A percentile compares a stretch with the other conserved stretches of the same genome.
These are phyloP conservation scores for Conomelus anceps DNA, from an alignment of 2,888 invertebrate genomes.

Conservation along the genomic window DNA sequence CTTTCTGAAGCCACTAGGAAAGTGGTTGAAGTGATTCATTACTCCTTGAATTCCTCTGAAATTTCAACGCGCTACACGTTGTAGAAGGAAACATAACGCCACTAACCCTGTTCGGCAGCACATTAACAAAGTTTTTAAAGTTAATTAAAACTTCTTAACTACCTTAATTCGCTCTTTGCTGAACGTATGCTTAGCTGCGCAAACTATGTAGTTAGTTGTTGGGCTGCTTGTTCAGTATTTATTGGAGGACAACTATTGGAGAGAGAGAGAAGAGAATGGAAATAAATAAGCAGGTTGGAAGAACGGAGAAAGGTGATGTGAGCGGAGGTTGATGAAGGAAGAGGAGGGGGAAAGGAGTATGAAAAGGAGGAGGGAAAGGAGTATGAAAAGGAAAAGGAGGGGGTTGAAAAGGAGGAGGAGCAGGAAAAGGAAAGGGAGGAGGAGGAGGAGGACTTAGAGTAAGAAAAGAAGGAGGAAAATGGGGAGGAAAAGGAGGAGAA, in stretches of 20 bases:
- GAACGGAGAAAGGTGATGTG: background rate
- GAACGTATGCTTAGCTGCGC: background rate
- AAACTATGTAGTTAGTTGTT: background rate
- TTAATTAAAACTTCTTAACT: background rate
- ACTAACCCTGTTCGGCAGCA: background rate
- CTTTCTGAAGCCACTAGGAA: background rate
- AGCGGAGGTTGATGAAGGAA: background rate
- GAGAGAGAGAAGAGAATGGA: background rate
- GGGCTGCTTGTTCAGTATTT: background rate
- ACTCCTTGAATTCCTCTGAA: background rate
- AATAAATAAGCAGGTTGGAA: background rate
- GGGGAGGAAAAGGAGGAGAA: background rate
- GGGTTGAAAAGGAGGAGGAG: conserved; percentile 5
- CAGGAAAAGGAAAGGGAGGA: conserved; percentile 1
- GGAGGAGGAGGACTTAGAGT: conserved; percentile 16
- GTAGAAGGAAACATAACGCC: background rate
- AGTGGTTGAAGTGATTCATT: background rate
- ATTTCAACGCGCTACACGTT: background rate
- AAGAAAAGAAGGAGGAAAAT: background rate
- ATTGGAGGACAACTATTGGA: background rate
- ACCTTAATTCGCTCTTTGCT: background rate
- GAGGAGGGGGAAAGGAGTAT: background rate
- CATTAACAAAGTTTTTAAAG: background rate
- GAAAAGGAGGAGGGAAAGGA: background rate
- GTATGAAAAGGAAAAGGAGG: conserved; percentile 2